These are phyloP conservation scores for Troides oblongomaculatus DNA, from an alignment of 2,888 invertebrate genomes.

Conservation along the genomic window DNA sequence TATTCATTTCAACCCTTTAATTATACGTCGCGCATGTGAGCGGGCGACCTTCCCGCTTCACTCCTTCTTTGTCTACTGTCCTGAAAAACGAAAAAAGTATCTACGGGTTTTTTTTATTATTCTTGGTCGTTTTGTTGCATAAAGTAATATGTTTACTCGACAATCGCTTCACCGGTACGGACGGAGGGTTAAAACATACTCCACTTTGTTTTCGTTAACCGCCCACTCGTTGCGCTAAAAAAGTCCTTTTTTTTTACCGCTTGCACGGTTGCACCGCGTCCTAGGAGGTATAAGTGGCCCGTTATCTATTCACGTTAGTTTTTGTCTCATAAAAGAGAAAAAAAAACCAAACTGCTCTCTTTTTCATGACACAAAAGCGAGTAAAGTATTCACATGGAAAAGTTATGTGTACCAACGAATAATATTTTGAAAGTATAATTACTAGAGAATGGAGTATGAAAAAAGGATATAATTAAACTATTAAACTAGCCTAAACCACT, in stretches of 20 bases:
- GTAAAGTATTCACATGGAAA: constrained; percentile 16
- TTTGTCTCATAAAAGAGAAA: constrained; percentile 21
- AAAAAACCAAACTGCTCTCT: constrained; percentile 7
- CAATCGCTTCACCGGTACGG: constrained; percentile 31
- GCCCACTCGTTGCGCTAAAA: constrained; percentile 20
- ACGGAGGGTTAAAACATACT: constrained; percentile 31
- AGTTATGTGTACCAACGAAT: background rate
- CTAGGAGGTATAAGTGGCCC: constrained; percentile 28
- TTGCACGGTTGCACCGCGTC: constrained; percentile 14
- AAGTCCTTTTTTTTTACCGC: constrained; percentile 18
- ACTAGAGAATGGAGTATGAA: too few relatives aligned
- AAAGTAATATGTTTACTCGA: constrained; percentile 40
- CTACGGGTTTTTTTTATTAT: constrained; percentile 24
- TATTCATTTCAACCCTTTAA: constrained; percentile 78
- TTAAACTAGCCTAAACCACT: too few relatives aligned
- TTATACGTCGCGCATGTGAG: constrained; percentile 75
- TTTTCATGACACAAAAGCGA: constrained; percentile 12
- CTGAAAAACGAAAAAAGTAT: constrained; percentile 35
- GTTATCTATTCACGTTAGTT: constrained; percentile 29
- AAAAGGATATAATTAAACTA: too few relatives aligned
- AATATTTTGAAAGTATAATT: too few relatives aligned
- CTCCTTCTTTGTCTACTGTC: constrained; percentile 49
- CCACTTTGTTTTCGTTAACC: constrained; percentile 31
- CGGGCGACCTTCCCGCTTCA: constrained; percentile 57
- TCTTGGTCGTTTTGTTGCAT: constrained; percentile 40